phyloP scores from a whole-genome alignment of 1,140 invertebrate genomes.

The Theocolax elegans region DNA sequence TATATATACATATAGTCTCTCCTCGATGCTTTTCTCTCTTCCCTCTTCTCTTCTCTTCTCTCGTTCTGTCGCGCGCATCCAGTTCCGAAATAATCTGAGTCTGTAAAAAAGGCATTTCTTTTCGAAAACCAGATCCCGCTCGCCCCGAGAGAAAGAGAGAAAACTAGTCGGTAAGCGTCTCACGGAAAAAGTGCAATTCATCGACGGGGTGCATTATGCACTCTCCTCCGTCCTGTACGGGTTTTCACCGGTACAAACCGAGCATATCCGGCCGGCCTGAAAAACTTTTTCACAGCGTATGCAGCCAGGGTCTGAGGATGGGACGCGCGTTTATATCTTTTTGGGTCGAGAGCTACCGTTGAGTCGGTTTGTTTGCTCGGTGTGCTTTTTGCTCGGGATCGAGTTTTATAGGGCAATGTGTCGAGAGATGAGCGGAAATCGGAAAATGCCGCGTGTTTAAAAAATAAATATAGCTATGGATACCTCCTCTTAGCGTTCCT shows the following conservation, averaged over 20 bases:
- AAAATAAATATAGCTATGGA: too few species aligned
- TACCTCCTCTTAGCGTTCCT: too few species aligned
- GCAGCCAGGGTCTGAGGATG: too few species aligned
- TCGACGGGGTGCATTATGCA: constrained; percentile 16
- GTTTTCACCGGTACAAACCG: neutral
- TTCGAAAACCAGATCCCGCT: constrained; percentile 44
- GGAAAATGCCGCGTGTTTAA: too few species aligned
- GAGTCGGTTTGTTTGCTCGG: too few species aligned
- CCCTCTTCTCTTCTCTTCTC: neutral
- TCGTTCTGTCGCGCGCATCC: constrained; percentile 11
- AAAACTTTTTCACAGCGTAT: constrained; percentile 22
- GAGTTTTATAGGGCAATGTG: too few species aligned
- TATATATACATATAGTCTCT: too few species aligned
- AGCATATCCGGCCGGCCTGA: neutral
- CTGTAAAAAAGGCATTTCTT: constrained; percentile 40
- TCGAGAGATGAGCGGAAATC: too few species aligned
- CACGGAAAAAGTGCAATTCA: constrained; percentile 38
- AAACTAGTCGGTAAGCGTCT: constrained; percentile 35
- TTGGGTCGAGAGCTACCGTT: too few species aligned
- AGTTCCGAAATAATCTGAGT: constrained; percentile 31
- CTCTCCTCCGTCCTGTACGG: too few species aligned
- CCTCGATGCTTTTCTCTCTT: constrained; percentile 17
- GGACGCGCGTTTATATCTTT: too few species aligned
- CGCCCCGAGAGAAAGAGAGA: constrained; percentile 17
- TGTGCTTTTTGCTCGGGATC: too few species aligned